phyloP scores from a whole-genome alignment of 2,113 vertebrate genomes.

The Nipponia nippon region DNA sequence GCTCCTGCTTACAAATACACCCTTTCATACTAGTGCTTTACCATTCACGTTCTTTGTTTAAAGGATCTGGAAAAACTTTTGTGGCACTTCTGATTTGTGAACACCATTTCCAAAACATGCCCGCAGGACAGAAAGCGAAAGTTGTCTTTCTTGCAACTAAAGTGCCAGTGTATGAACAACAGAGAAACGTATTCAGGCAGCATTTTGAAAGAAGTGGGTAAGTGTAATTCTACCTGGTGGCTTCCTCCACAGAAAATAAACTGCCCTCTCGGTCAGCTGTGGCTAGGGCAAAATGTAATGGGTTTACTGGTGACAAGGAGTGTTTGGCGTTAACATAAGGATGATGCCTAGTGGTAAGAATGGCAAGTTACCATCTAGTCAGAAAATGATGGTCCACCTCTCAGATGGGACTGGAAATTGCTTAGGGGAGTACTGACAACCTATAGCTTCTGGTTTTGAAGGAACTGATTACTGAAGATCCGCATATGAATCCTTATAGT shows the following conservation, averaged over 20 bases:
- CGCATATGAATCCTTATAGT: not conserved
- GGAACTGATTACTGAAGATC: not conserved
- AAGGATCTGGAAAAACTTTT: constrained; percentile 83
- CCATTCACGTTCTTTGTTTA: not conserved
- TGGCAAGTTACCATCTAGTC: not conserved
- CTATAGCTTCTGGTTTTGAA: not conserved
- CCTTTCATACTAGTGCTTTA: not conserved
- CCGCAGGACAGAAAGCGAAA: constrained; percentile 60
- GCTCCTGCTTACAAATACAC: not conserved
- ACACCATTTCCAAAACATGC: constrained; percentile 69
- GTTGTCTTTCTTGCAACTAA: constrained; percentile 76
- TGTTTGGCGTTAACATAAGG: not conserved
- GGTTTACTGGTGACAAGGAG: not conserved
- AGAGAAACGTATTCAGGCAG: constrained; percentile 69
- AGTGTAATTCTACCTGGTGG: not conserved
- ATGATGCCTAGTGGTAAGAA: not conserved
- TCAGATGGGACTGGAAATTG: not conserved
- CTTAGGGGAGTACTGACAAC: not conserved
- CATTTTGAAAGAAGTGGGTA: constrained; percentile 74
- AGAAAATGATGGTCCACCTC: not conserved
- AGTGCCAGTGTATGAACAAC: constrained; percentile 80
- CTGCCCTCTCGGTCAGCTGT: not conserved
- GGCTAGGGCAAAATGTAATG: not conserved
- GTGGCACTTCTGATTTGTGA: constrained; percentile 79
- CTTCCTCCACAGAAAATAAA: not conserved